Percentiles rank a stretch among this genome's conserved stretches.
Conservation (phyloP, 2,797 vertebrate species). For the Apogon talboti region DNA sequence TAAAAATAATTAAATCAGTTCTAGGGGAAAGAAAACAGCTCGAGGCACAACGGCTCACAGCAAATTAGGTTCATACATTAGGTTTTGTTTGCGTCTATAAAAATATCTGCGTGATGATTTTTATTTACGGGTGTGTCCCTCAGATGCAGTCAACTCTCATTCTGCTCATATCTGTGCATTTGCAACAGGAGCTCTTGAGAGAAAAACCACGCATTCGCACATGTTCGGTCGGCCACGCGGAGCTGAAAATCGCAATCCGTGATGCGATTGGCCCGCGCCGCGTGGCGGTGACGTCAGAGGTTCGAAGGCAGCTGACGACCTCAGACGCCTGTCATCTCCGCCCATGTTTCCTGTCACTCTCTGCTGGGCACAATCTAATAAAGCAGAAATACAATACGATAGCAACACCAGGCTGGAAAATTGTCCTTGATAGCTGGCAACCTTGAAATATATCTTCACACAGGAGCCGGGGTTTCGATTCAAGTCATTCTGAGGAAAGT, state of each 20-base stretch:
- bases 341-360: conserved; percentile 19
- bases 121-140: not conserved
- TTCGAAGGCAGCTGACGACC: conserved; percentile 10
- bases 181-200: not conserved
- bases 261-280: too few species aligned
- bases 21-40: not conserved
- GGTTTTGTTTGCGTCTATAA: conserved; percentile 5
- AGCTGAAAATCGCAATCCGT: not conserved
- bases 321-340: conserved; percentile 1
- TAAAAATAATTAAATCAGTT: conserved; percentile 15
- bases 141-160: not conserved
- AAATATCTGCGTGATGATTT: not conserved
- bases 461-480: not conserved
- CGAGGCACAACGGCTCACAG: not conserved
- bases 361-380: not conserved
- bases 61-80: not conserved
- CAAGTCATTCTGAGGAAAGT: not conserved
- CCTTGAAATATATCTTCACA: conserved; percentile 13
- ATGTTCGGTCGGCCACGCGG: not conserved
- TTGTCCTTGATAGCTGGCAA: conserved; percentile 6
- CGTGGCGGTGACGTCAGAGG: conserved; percentile 1
- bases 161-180: conserved; percentile 6
- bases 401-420: not conserved
- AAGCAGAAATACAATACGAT: conserved; percentile 14
- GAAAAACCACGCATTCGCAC: not conserved